phyloP scores from a whole-genome alignment of 2,888 invertebrate genomes.

The Pharmacophagus antenor region DNA sequence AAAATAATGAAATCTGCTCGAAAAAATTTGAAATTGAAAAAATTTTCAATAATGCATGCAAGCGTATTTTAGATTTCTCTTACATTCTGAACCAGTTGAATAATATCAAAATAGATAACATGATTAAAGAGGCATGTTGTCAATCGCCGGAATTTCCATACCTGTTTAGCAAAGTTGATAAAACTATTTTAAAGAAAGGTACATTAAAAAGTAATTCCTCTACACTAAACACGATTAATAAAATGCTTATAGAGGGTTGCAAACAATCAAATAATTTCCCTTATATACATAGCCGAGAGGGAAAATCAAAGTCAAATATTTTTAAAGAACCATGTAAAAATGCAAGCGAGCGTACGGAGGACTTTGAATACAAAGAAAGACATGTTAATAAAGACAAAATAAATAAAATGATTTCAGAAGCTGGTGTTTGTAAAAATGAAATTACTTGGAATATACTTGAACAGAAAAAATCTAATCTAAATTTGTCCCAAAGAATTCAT shows the following conservation, averaged over 20 bases:
- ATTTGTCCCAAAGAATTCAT: neutral
- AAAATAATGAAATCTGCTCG: neutral
- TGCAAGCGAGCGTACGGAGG: neutral
- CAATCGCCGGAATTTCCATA: constrained; percentile 13
- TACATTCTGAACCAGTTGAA: constrained; percentile 21
- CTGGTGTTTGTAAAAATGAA: neutral
- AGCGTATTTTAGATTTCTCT: constrained; percentile 10
- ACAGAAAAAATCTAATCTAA: neutral
- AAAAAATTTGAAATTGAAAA: constrained; percentile 21
- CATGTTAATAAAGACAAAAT: neutral
- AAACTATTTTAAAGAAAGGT: neutral
- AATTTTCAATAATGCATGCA: constrained; percentile 24
- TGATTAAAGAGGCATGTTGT: constrained; percentile 18
- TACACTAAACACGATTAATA: constrained; percentile 6
- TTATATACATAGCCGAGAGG: constrained; percentile 12
- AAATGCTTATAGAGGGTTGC: constrained; percentile 9
- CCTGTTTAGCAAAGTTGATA: constrained; percentile 13
- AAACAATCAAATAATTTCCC: constrained; percentile 10
- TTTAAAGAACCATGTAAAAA: constrained; percentile 3
- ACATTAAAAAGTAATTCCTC: neutral
- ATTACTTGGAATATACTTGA: neutral
- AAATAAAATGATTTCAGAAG: neutral
- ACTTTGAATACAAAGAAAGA: constrained; percentile 3
- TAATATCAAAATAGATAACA: constrained; percentile 15
- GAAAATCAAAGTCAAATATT: neutral